phyloP scores from a whole-genome alignment of 2,797 vertebrate species.

The Crenichthys baileyi region DNA sequence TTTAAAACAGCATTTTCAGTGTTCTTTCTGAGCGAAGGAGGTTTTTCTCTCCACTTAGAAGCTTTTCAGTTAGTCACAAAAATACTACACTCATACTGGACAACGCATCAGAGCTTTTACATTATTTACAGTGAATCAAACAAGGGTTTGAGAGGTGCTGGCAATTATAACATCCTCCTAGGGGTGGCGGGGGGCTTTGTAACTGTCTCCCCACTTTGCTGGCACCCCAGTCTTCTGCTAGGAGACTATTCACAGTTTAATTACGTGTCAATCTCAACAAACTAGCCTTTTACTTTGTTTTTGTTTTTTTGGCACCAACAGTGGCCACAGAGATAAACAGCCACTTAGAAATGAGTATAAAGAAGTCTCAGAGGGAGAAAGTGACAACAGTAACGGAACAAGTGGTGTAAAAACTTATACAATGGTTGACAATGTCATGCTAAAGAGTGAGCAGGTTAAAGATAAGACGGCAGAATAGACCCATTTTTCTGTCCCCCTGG shows the following conservation, averaged over 20 bases:
- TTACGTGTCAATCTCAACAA: slow-evolving; percentile 68
- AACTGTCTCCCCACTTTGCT: slow-evolving; percentile 53
- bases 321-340: slow-evolving; percentile 72
- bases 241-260: slow-evolving; percentile 78
- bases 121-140: slow-evolving; percentile 82
- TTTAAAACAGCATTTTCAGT: slow-evolving; percentile 63
- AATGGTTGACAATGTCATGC: slow-evolving; percentile 54
- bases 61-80: slow-evolving; percentile 81
- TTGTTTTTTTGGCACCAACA: slow-evolving; percentile 80
- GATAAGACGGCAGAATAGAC: slow-evolving; percentile 48
- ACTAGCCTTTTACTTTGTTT: slow-evolving; percentile 70
- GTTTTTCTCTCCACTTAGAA: slow-evolving; percentile 71
- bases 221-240: slow-evolving; percentile 65
- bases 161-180: slow-evolving; percentile 58
- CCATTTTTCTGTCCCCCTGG: slow-evolving; percentile 42
- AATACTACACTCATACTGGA: slow-evolving; percentile 80
- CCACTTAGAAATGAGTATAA: slow-evolving; percentile 69
- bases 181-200: slow-evolving; percentile 9
- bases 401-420: slow-evolving; percentile 53
- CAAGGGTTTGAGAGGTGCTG: slow-evolving; percentile 62
- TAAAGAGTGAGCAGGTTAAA: slow-evolving; percentile 40
- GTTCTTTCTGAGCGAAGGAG: slow-evolving; percentile 64
- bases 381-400: slow-evolving; percentile 45
- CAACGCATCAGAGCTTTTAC: slow-evolving; percentile 78
- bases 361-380: slow-evolving; percentile 30